Conservation (phyloP, 2,888 invertebrate genomes). For the Lysandra coridon region DNA sequence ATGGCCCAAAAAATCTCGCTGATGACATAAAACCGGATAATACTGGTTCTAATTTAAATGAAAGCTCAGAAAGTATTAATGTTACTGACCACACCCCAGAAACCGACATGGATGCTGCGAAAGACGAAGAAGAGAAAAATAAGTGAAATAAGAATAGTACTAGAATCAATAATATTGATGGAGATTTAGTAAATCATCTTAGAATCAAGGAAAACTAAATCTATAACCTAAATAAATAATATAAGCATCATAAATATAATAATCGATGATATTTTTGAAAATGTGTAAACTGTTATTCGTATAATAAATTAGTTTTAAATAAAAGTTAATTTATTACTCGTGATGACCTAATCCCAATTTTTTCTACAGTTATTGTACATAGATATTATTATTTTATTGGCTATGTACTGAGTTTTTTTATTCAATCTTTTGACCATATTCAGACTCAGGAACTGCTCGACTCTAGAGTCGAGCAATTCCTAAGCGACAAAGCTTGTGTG, state of each 20-base stretch:
- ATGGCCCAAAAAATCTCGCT: background rate
- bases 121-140: background rate
- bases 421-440: too few relatives aligned
- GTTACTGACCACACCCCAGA: background rate
- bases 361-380: too few relatives aligned
- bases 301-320: conserved; percentile 32
- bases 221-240: background rate
- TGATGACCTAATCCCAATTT: too few relatives aligned
- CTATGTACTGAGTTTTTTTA: too few relatives aligned
- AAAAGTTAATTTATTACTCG: background rate
- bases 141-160: background rate
- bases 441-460: too few relatives aligned
- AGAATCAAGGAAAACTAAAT: background rate
- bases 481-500: too few relatives aligned
- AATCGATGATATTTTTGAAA: conserved; percentile 27
- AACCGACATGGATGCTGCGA: background rate
- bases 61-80: conserved; percentile 22
- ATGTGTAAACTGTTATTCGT: conserved; percentile 20
- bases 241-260: background rate
- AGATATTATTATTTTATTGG: too few relatives aligned
- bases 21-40: background rate
- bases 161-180: background rate
- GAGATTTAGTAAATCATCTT: background rate
- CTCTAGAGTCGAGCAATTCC: too few relatives aligned
- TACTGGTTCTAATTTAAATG: conserved; percentile 2